Percentiles rank a stretch among this genome's conserved stretches.
These are phyloP conservation scores for Brachionus calyciflorus DNA, from an alignment of 1,140 invertebrate genomes.

Conservation along the genomic window DNA sequence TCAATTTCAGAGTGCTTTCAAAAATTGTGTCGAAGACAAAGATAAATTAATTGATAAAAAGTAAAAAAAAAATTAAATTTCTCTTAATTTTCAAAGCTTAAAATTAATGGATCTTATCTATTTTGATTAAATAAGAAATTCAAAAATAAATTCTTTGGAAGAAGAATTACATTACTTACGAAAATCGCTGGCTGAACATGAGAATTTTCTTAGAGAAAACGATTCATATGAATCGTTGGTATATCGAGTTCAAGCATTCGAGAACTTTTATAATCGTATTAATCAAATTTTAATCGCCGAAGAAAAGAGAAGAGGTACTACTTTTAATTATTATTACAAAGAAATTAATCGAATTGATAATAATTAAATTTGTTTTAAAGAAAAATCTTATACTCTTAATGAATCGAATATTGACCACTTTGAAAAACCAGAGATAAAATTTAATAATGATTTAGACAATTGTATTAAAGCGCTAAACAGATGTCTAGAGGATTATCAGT, in stretches of 20 bases:
- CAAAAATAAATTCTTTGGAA: conserved; percentile 3
- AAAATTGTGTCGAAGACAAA: conserved; percentile 4
- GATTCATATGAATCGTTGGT: background rate
- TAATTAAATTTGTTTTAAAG: background rate
- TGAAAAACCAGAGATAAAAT: background rate
- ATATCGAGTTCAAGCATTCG: background rate
- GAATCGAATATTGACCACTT: background rate
- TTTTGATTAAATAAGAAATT: background rate
- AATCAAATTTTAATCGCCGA: background rate
- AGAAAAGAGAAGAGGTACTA: conserved; percentile 32
- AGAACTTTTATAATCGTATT: background rate
- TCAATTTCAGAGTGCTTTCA: background rate
- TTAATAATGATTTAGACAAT: background rate
- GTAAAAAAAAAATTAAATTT: background rate
- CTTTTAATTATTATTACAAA: too few species aligned
- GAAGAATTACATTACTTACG: background rate
- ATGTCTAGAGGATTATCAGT: conserved; percentile 19
- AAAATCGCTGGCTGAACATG: background rate
- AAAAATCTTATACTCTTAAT: background rate
- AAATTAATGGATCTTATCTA: too few species aligned
- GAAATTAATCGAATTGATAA: background rate
- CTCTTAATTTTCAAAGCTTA: too few species aligned
- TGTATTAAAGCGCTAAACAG: background rate
- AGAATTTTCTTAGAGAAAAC: background rate
- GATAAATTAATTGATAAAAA: background rate